Conservation (phyloP, 1,140 invertebrate species). For the Drosophila bifasciata region DNA sequence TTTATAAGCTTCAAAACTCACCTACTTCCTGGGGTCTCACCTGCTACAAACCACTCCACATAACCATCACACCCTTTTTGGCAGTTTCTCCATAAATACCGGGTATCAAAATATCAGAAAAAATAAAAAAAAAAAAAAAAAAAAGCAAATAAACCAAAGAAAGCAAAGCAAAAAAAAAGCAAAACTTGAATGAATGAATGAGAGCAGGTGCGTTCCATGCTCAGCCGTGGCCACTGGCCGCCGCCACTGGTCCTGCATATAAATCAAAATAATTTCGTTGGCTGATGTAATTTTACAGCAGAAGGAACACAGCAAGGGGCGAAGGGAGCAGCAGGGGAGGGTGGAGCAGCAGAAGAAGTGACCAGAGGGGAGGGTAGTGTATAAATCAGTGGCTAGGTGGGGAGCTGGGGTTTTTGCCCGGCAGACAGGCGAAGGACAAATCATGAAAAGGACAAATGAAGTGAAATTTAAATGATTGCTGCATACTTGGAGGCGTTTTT, state of each 20-base stretch:
- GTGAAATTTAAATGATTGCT: slow-evolving; percentile 82
- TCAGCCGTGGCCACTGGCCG: slow-evolving; percentile 1
- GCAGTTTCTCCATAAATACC: too few relatives aligned
- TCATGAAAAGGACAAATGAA: slow-evolving; percentile 82
- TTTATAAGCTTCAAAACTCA: too few relatives aligned
- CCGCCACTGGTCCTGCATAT: slow-evolving; percentile 60
- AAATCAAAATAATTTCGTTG: slow-evolving; percentile 82
- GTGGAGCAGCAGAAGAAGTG: too few relatives aligned
- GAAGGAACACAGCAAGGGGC: too few relatives aligned
- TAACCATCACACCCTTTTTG: too few relatives aligned
- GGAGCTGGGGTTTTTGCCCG: too few relatives aligned
- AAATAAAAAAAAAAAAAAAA: neutral
- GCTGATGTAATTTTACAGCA: slow-evolving; percentile 63
- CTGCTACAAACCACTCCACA: too few relatives aligned
- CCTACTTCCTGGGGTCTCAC: too few relatives aligned
- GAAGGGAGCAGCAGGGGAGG: neutral
- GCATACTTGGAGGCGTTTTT: slow-evolving; percentile 79
- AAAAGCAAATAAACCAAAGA: neutral
- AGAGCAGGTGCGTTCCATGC: slow-evolving; percentile 31
- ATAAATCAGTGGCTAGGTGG: neutral
- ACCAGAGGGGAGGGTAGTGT: slow-evolving; percentile 15
- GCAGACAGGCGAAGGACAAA: slow-evolving; percentile 10
- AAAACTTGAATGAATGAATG: slow-evolving; percentile 17
- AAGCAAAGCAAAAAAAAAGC: neutral
- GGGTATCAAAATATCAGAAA: too few relatives aligned